Evolutionary conservation across 2,797 vertebrate genomes (phyloP).

Genomic region (Anabacerthia variegaticeps): DNA sequence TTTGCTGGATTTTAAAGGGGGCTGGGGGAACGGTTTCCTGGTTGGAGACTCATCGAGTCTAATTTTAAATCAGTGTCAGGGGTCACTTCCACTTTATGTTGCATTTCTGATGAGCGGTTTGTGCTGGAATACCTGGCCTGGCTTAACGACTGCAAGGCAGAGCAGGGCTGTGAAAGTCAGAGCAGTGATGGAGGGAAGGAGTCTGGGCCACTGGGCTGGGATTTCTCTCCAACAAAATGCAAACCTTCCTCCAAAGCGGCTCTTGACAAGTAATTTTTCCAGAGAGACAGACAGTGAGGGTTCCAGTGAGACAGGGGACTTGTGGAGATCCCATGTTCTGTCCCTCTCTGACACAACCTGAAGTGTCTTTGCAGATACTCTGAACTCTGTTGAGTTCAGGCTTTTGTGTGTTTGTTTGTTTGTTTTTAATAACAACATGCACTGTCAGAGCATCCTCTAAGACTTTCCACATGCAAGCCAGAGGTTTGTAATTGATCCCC

Average conservation of each 20-base stretch:
- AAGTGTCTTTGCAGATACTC: background rate
- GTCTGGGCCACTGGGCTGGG: background rate
- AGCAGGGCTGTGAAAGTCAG: background rate
- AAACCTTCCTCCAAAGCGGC: background rate
- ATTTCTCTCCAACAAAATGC: background rate
- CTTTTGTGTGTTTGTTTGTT: background rate
- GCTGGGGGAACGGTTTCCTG: conserved; percentile 6
- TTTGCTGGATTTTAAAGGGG: conserved; percentile 39
- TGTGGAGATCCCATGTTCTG: background rate
- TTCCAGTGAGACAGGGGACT: background rate
- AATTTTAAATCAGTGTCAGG: conserved; percentile 44
- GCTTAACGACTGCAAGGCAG: background rate
- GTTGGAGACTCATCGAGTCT: conserved; percentile 32
- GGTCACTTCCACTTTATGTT: conserved; percentile 61
- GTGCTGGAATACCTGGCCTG: background rate
- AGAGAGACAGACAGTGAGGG: background rate
- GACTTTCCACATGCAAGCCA: background rate
- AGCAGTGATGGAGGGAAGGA: accelerated
- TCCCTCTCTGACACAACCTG: background rate
- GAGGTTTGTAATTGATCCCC: background rate
- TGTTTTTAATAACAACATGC: background rate
- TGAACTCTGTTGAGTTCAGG: background rate
- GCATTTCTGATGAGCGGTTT: conserved; percentile 31
- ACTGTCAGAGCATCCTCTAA: background rate
- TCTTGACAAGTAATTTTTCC: background rate